Conservation (phyloP, 35 echinoderm and acorn worm genomes). For the Acanthaster planci region DNA sequence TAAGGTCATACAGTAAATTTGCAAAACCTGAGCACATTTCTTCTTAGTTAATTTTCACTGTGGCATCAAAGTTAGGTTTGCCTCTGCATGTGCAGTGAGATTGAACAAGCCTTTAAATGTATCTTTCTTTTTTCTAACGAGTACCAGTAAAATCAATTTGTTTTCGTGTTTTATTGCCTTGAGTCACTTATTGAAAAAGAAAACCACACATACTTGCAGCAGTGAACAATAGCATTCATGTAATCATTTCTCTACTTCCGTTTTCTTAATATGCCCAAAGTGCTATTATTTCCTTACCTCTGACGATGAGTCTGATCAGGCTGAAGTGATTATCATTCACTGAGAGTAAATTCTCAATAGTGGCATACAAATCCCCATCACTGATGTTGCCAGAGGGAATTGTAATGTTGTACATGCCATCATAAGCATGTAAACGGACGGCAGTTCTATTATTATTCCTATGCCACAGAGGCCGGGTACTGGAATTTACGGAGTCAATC, state of each 20-base stretch:
- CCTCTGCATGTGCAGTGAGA: too few species aligned
- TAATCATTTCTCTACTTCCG: not conserved
- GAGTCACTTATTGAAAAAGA: not conserved
- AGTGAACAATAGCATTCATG: not conserved
- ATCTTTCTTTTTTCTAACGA: too few species aligned
- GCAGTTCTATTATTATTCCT: not conserved
- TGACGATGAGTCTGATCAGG: constrained; percentile 5
- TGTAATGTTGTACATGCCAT: not conserved
- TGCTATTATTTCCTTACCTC: not conserved
- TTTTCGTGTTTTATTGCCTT: not conserved
- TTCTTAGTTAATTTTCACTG: too few species aligned
- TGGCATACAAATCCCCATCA: constrained; percentile 4
- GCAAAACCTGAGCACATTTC: too few species aligned
- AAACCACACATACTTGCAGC: not conserved
- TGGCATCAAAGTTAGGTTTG: too few species aligned
- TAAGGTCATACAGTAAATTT: too few species aligned
- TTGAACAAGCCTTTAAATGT: too few species aligned
- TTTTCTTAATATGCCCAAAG: not conserved
- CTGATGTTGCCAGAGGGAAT: not conserved
- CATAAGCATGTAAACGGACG: not conserved
- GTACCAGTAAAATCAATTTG: not conserved
- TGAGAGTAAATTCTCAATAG: not conserved
- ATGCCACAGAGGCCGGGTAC: not conserved
- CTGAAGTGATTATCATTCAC: constrained; percentile 1
- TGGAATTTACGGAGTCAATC: not conserved